A percentile compares a stretch with the other conserved stretches of the same genome.
These are phyloP conservation scores for Cryptophagus acutangulus DNA, from an alignment of 2,888 invertebrate species.

Conservation along the genomic window DNA sequence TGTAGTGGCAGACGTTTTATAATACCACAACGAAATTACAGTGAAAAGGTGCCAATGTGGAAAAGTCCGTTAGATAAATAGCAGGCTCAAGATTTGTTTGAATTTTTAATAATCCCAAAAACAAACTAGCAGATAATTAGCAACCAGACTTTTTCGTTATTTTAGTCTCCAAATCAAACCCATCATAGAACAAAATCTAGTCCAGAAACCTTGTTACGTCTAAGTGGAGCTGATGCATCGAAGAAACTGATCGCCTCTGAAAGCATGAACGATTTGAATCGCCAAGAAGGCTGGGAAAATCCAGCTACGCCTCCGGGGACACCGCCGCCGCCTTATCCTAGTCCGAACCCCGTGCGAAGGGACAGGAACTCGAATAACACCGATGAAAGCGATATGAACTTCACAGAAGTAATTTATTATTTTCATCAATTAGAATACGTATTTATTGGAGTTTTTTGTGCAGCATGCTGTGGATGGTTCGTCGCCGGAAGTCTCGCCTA, in stretches of 20 bases:
- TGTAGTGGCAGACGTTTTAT: too few relatives aligned
- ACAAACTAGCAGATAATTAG: too few relatives aligned
- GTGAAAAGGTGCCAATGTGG: too few relatives aligned
- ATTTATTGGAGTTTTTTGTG: constrained; percentile 16
- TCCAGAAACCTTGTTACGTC: constrained; percentile 53
- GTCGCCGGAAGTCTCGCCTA: constrained; percentile 43
- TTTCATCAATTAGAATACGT: constrained; percentile 3
- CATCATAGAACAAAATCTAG: constrained; percentile 64
- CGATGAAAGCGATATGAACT: constrained; percentile 24
- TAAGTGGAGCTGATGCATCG: constrained; percentile 45
- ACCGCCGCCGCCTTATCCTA: constrained; percentile 80
- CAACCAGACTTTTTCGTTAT: too few relatives aligned
- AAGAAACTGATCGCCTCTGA: constrained; percentile 55
- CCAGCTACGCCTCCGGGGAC: constrained; percentile 59
- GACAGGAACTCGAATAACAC: constrained; percentile 29
- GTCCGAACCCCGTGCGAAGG: constrained; percentile 40
- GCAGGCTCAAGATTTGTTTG: too few relatives aligned
- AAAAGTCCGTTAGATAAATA: too few relatives aligned
- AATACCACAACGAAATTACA: too few relatives aligned
- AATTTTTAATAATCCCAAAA: too few relatives aligned
- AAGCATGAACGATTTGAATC: constrained; percentile 56
- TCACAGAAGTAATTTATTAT: constrained; percentile 23
- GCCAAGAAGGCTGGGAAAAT: constrained; percentile 44
- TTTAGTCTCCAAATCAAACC: constrained; percentile 47
- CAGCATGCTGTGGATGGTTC: constrained; percentile 41